Evolutionary conservation across 1,140 invertebrate species (phyloP).

Genomic region (Tetramorium simillimum): DNA sequence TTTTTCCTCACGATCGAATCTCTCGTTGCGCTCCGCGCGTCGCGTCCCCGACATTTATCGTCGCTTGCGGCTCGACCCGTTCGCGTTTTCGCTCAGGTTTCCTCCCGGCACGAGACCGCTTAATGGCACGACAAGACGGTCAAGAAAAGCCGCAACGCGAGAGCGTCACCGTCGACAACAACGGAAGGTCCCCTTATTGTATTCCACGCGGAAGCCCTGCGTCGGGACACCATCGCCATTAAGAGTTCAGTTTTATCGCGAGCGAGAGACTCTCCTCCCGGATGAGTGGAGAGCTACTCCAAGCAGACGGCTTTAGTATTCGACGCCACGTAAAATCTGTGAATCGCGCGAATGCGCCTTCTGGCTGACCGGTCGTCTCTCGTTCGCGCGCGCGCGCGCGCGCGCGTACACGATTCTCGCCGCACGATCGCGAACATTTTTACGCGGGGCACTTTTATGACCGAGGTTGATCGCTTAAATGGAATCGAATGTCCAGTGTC

Average conservation of each 20-base stretch:
- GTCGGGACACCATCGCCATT: conserved; percentile 18
- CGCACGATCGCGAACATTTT: conserved; percentile 19
- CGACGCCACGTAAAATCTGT: conserved; percentile 41
- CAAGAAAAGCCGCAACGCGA: neutral
- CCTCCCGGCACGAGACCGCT: neutral
- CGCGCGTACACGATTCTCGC: neutral
- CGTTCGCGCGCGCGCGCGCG: neutral
- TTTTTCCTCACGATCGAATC: neutral
- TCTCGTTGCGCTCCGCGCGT: neutral
- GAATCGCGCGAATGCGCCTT: conserved; percentile 23
- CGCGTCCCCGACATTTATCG: conserved; percentile 39
- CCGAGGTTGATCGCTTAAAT: conserved; percentile 21
- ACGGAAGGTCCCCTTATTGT: conserved; percentile 16
- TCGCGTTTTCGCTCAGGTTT: conserved; percentile 30
- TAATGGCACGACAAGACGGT: conserved; percentile 1
- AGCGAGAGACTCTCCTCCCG: neutral
- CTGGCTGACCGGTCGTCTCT: neutral
- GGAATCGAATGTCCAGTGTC: conserved; percentile 38
- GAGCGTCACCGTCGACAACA: conserved; percentile 10
- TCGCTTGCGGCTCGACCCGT: neutral
- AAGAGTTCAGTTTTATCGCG: conserved; percentile 48
- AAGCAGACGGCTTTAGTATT: conserved; percentile 11
- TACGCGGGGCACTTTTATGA: conserved; percentile 25
- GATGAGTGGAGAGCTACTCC: neutral
- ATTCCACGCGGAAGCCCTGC: conserved; percentile 10